Evolutionary conservation across 2,888 invertebrate species (phyloP), one percentile per base, ranked within the genome.

Genomic region (Carcina quercana): DNA sequence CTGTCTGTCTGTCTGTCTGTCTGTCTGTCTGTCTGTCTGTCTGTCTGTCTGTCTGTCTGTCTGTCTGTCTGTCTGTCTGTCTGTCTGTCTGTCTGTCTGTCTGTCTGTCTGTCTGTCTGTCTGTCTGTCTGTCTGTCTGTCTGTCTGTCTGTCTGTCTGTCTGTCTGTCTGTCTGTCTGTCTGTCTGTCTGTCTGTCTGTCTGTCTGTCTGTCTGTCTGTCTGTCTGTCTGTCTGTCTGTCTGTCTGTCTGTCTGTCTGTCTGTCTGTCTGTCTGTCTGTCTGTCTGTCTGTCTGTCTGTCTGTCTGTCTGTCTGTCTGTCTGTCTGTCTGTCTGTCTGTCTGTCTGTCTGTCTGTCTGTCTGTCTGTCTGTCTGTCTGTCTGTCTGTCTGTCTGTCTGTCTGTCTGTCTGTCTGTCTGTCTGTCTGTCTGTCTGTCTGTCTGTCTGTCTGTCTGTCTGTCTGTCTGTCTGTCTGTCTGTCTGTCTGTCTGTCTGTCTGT

Each of bases 1-100:
- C 22, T 22, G 22, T 22, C 22, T 22, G 22, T 22, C 22, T 22
- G 22, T 22, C 22, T 22, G 22, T 22, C 22, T 22, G 22, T 22
- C 22, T 22, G 22, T 22, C 22, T 22, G 22, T 22, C 22, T 22
- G 22, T 22, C 22, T 22, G 22, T 22, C 22, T 22, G 22, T 22
- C 22, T 22, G 22, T 22, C 22, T 22, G 22, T 22, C 22, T 22
- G 22, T 22, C 22, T 22, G 22, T 22, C 22, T 22, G 22, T 22
- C 22, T 22, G 22, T 22, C 22, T 22, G 22, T 22, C 22, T 22
- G 22, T 22, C 22, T 22, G 22, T 22, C 22, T 22, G 22, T 22
- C 22, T 22, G 22, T 22, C 22, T 22, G 22, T 22, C 22, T 22
- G 22, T 22, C 22, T 22, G 22, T 22, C 22, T 22, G 22, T 22